Evolutionary conservation across 2,888 invertebrate species (phyloP).

Genomic region (Chalcis sispes): DNA sequence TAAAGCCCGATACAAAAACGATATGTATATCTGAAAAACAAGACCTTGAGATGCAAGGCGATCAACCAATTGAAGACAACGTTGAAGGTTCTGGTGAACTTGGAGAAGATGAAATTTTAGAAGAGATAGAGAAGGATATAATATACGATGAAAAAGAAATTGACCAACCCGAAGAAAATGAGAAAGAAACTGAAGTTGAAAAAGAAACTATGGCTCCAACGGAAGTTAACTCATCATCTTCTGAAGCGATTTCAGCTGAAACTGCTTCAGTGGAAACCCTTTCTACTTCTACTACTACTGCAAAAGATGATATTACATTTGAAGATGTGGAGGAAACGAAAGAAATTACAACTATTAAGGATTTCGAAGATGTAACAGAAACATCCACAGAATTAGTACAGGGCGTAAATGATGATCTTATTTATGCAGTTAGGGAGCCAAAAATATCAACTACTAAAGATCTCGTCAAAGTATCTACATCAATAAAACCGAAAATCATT

Average conservation of each 20-base stretch:
- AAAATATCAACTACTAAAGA: not conserved
- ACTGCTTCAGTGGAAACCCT: not conserved
- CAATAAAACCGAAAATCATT: not conserved
- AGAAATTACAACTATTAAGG: constrained; percentile 28
- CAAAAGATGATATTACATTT: constrained; percentile 31
- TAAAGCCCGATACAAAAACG: constrained; percentile 77
- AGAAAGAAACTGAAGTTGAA: constrained; percentile 37
- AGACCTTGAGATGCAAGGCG: constrained; percentile 77
- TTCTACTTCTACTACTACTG: not conserved
- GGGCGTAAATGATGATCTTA: constrained; percentile 11
- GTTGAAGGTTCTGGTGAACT: constrained; percentile 64
- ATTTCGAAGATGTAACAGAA: too few relatives aligned
- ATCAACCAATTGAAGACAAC: constrained; percentile 77
- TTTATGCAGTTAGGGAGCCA: constrained; percentile 13
- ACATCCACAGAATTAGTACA: too few relatives aligned
- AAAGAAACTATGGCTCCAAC: constrained; percentile 13
- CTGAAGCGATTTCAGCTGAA: constrained; percentile 17
- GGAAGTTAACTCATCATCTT: constrained; percentile 27
- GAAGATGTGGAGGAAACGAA: constrained; percentile 37
- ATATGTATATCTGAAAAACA: constrained; percentile 68
- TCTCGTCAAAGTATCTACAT: not conserved
- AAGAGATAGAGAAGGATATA: constrained; percentile 2
- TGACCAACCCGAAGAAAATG: constrained; percentile 20
- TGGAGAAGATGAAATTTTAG: constrained; percentile 16
- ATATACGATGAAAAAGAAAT: constrained; percentile 52